phyloP scores from a whole-genome alignment of 2,113 vertebrate species.

The Gadus chalcogrammus region DNA sequence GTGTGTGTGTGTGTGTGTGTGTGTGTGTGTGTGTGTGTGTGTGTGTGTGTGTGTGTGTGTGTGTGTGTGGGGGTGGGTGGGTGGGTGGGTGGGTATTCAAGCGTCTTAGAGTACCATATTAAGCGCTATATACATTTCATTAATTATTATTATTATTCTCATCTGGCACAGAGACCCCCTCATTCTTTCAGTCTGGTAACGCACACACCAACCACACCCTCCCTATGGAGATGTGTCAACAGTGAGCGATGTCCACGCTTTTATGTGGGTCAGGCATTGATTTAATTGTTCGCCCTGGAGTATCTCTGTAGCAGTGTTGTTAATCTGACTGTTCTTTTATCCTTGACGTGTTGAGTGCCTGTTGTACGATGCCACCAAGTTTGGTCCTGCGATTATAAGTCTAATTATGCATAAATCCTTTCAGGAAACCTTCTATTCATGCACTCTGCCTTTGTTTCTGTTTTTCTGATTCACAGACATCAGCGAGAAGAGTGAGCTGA shows the following conservation, averaged over 20 bases:
- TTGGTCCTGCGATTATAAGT: neutral
- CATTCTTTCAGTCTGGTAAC: neutral
- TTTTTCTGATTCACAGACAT: slow-evolving; percentile 78
- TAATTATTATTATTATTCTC: too few relatives aligned
- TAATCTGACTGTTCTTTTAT: neutral
- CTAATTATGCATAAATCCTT: neutral
- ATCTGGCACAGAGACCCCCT: neutral
- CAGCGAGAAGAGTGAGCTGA: slow-evolving; percentile 90
- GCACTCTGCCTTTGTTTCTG: slow-evolving; percentile 20
- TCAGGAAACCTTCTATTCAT: neutral
- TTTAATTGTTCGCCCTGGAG: neutral
- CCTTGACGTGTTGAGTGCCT: neutral
- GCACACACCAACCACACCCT: neutral
- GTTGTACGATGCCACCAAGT: neutral
- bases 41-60: too few relatives aligned
- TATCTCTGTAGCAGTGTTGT: neutral
- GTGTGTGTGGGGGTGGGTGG: too few relatives aligned
- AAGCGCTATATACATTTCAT: too few relatives aligned
- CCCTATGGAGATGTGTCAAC: too few relatives aligned
- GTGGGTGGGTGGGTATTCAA: too few relatives aligned
- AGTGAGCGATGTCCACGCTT: neutral
- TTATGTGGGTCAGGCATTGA: neutral
- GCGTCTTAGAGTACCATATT: too few relatives aligned
- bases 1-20: too few relatives aligned
- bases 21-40: too few relatives aligned